Percentiles rank a stretch among this genome's conserved stretches.
Evolutionary conservation across 2,797 vertebrate species (phyloP).

Genomic region (Propithecus deckenii): DNA sequence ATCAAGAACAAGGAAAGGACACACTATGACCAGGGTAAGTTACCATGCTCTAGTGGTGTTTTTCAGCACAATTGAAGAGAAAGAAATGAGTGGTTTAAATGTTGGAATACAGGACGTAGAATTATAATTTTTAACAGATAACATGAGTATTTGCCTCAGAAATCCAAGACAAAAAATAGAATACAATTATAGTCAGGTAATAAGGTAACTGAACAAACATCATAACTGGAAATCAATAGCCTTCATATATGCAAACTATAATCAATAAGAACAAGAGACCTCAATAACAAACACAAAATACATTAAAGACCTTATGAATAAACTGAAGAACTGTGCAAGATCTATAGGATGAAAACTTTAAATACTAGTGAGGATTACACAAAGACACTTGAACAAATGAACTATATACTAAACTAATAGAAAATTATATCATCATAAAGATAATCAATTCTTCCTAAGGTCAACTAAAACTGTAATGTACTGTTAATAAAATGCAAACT

Average conservation of each 20-base stretch:
- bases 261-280: not conserved
- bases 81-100: constrained; percentile 15
- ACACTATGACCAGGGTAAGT: not conserved
- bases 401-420: not conserved
- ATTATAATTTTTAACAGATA: constrained; percentile 34
- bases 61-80: not conserved
- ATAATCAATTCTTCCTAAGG: not conserved
- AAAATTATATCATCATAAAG: not conserved
- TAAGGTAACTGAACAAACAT: constrained; percentile 5
- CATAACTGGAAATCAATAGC: not conserved
- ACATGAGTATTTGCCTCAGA: constrained; percentile 17
- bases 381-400: not conserved
- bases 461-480: not conserved
- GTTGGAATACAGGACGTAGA: not conserved
- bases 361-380: not conserved
- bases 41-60: not conserved
- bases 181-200: not conserved
- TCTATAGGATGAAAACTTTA: not conserved
- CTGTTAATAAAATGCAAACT: not conserved
- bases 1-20: not conserved
- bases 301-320: not conserved
- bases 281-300: not conserved
- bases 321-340: not conserved
- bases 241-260: not conserved
- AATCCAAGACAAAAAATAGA: not conserved